phyloP scores from a whole-genome alignment of 1,140 invertebrate species.

The Arion vulgaris region DNA sequence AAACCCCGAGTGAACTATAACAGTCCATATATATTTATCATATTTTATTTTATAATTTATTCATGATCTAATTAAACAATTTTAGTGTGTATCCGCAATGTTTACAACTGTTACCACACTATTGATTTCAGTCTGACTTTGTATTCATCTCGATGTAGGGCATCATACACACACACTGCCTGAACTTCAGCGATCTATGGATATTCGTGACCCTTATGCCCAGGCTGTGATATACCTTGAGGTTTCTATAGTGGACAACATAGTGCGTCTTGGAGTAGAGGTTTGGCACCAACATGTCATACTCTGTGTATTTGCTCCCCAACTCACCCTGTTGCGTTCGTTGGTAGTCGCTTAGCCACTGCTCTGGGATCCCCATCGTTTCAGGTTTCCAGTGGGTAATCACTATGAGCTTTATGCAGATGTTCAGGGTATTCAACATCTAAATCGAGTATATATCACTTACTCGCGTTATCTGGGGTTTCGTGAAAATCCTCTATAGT shows the following conservation, averaged over 20 bases:
- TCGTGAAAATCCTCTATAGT: background rate
- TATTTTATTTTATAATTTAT: too few relatives aligned
- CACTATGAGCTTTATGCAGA: background rate
- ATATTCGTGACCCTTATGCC: slow-evolving; percentile 42
- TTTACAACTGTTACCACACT: too few relatives aligned
- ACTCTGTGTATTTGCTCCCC: slow-evolving; percentile 20
- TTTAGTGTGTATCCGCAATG: too few relatives aligned
- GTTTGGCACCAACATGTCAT: slow-evolving; percentile 43
- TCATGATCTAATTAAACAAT: too few relatives aligned
- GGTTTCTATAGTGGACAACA: slow-evolving; percentile 48
- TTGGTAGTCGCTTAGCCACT: slow-evolving; percentile 32
- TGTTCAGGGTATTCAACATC: background rate
- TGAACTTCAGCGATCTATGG: slow-evolving; percentile 41
- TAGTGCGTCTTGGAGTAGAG: slow-evolving; percentile 45
- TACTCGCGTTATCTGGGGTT: background rate
- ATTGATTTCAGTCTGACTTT: too few relatives aligned
- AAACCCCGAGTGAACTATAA: too few relatives aligned
- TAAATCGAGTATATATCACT: background rate
- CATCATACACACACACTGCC: slow-evolving; percentile 34
- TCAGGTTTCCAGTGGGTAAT: slow-evolving; percentile 10
- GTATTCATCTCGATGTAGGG: slow-evolving; percentile 2
- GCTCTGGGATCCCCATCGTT: background rate
- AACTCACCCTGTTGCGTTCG: slow-evolving; percentile 8
- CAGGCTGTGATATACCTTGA: slow-evolving; percentile 39
- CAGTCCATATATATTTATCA: too few relatives aligned